phyloP scores from a whole-genome alignment of 2,888 invertebrate genomes.

The Rugalucina vietnamica region DNA sequence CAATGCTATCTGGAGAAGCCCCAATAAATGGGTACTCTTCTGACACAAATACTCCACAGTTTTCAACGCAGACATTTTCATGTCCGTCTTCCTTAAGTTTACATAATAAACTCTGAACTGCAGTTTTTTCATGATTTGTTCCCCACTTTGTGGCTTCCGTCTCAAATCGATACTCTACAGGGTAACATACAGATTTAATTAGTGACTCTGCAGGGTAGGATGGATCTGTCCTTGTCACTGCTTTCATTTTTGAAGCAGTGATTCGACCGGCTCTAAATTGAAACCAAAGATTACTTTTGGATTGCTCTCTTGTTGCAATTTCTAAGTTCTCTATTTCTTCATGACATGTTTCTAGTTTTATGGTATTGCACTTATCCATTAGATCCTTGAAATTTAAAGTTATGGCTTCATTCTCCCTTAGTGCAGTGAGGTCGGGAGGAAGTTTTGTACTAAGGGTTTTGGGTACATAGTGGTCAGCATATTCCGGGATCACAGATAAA shows the following conservation, averaged over 20 bases:
- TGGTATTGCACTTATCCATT: neutral
- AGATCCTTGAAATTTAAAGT: neutral
- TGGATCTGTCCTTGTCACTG: neutral
- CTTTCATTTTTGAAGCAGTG: slow-evolving; percentile 24
- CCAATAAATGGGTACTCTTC: slow-evolving; percentile 27
- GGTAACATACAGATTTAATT: slow-evolving; percentile 34
- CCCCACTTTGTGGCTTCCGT: slow-evolving; percentile 39
- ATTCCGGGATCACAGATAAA: slow-evolving; percentile 1
- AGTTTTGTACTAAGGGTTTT: neutral
- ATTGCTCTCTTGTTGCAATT: slow-evolving; percentile 12
- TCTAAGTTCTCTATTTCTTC: slow-evolving; percentile 16
- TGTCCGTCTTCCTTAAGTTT: neutral
- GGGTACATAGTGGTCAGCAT: slow-evolving; percentile 13
- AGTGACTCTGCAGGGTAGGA: slow-evolving; percentile 6
- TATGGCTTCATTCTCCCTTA: neutral
- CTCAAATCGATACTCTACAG: neutral
- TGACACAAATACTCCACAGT: slow-evolving; percentile 17
- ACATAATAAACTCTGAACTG: neutral
- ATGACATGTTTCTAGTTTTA: neutral
- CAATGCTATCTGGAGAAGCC: slow-evolving; percentile 36
- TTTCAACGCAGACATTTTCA: neutral
- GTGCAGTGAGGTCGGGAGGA: neutral
- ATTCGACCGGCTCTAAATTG: slow-evolving; percentile 31
- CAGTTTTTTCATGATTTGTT: slow-evolving; percentile 24
- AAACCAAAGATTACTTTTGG: slow-evolving; percentile 32